Evolutionary conservation across 2,888 invertebrate species (phyloP).

Genomic region (Stegophylla sp.): DNA sequence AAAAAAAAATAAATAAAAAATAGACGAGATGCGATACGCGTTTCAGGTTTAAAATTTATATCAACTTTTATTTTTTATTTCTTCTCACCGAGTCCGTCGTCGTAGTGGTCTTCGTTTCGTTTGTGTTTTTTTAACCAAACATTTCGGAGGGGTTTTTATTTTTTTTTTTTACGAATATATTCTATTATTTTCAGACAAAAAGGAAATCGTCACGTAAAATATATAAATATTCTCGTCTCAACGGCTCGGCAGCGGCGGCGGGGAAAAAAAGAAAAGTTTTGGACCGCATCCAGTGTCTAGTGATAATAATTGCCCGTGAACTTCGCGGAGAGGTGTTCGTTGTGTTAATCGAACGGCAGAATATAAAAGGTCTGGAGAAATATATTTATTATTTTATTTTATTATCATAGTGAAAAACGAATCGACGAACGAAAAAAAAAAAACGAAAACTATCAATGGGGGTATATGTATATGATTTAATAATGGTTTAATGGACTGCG

Average conservation of each 20-base stretch:
- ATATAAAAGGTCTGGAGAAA: slow-evolving; percentile 14
- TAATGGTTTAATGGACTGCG: slow-evolving; percentile 54
- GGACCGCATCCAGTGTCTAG: slow-evolving; percentile 39
- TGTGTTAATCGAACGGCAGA: slow-evolving; percentile 43
- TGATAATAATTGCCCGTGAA: slow-evolving; percentile 53
- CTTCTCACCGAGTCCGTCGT: background rate
- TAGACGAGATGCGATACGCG: background rate
- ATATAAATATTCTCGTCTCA: slow-evolving; percentile 24
- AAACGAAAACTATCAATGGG: slow-evolving; percentile 20
- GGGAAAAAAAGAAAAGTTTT: slow-evolving; percentile 36
- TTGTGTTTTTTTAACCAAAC: background rate
- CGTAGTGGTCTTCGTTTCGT: slow-evolving; percentile 28
- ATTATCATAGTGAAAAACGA: slow-evolving; percentile 18
- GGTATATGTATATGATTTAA: slow-evolving; percentile 42
- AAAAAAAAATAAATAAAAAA: slow-evolving; percentile 33
- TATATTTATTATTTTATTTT: too few species aligned
- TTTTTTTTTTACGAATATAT: slow-evolving; percentile 2
- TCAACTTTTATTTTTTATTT: slow-evolving; percentile 15
- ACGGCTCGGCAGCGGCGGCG: background rate
- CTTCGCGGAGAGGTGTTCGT: slow-evolving; percentile 45
- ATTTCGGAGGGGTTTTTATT: slow-evolving; percentile 18
- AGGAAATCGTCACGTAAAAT: slow-evolving; percentile 46
- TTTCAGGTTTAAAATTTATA: background rate
- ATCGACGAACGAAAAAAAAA: slow-evolving; percentile 39
- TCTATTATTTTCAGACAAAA: slow-evolving; percentile 44